Evolutionary conservation across 2,797 vertebrate genomes (phyloP).

Genomic region (Falco cherrug): DNA sequence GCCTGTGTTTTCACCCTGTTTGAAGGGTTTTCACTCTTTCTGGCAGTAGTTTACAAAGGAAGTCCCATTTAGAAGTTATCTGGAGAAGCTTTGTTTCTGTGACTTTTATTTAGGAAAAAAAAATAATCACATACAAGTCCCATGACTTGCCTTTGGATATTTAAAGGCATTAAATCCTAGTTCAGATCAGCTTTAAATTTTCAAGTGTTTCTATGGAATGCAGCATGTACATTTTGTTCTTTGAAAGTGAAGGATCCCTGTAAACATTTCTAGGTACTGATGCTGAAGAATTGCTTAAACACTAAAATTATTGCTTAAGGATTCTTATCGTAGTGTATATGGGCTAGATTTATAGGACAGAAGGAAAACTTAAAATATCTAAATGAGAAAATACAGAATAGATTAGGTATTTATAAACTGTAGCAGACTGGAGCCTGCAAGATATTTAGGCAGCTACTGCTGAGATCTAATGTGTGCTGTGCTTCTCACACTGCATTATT

Average conservation of each 20-base stretch:
- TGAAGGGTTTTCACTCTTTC: not conserved
- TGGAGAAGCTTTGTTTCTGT: conserved; percentile 8
- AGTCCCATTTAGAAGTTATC: not conserved
- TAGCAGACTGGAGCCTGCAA: not conserved
- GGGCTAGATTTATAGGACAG: not conserved
- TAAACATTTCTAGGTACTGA: not conserved
- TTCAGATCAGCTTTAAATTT: conserved; percentile 10
- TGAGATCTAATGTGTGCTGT: not conserved
- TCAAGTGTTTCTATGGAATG: not conserved
- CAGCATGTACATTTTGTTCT: not conserved
- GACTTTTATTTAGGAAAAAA: not conserved
- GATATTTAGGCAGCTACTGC: not conserved
- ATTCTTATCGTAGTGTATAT: not conserved
- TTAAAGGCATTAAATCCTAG: conserved; percentile 18
- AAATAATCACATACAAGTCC: not conserved
- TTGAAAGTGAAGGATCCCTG: not conserved
- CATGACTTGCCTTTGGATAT: not conserved
- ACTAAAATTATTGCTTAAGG: not conserved
- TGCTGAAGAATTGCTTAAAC: not conserved
- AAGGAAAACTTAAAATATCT: not conserved
- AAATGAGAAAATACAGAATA: not conserved
- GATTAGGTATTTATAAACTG: not conserved
- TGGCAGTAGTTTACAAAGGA: not conserved
- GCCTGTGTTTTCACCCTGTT: not conserved
- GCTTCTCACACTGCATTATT: fast-evolving